Percentiles rank a stretch among this genome's conserved stretches.
phyloP scores from a whole-genome alignment of 2,888 invertebrate genomes.

The Oeneis ivallda region DNA sequence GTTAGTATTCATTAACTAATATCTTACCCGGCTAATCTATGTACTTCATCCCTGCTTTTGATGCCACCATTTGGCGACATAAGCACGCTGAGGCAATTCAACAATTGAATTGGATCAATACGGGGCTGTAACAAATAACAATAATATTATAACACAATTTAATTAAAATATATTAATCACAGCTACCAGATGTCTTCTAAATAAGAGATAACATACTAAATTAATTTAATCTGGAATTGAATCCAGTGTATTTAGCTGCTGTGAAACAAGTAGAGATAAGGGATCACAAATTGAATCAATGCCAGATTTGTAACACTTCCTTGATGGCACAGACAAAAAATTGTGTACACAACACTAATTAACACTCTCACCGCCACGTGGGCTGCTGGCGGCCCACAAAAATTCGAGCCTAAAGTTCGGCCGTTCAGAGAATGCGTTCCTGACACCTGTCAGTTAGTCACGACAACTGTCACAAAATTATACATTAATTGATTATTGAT shows the following conservation, averaged over 20 bases:
- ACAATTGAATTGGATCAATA: conserved; percentile 93
- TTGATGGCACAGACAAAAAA: too few species aligned
- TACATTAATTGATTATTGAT: too few species aligned
- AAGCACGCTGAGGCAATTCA: conserved; percentile 93
- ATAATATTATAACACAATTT: conserved; percentile 1
- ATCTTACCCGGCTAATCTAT: conserved; percentile 91
- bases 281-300: too few species aligned
- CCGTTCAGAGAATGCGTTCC: too few species aligned
- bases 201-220: not conserved
- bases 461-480: too few species aligned
- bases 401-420: too few species aligned
- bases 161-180: not conserved
- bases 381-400: too few species aligned
- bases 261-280: not conserved
- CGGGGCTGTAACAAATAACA: conserved; percentile 88
- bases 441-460: too few species aligned
- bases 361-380: too few species aligned
- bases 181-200: not conserved
- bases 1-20: conserved; percentile 40
- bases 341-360: too few species aligned
- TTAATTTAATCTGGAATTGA: not conserved
- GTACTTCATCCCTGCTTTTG: conserved; percentile 92
- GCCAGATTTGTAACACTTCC: too few species aligned
- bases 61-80: conserved; percentile 93
- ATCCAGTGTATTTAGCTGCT: not conserved